These are phyloP conservation scores for Lypha dubia DNA, from an alignment of 2,888 invertebrate species.

Conservation along the genomic window DNA sequence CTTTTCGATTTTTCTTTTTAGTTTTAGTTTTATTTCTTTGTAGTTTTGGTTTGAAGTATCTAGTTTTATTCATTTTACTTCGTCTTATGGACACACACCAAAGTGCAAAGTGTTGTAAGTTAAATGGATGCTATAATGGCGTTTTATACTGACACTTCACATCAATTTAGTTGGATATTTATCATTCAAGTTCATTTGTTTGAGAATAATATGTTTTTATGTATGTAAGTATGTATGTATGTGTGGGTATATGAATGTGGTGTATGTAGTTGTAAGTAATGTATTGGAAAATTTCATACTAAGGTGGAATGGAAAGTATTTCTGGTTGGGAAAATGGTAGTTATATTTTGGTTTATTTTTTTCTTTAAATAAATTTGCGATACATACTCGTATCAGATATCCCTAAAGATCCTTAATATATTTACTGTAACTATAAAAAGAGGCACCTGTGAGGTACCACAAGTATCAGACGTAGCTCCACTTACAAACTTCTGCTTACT, in stretches of 20 bases:
- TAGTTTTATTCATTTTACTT: conserved; percentile 23
- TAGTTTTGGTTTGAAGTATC: conserved; percentile 41
- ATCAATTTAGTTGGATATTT: conserved; percentile 71
- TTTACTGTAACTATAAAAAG: too few species aligned
- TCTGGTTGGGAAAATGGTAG: neutral
- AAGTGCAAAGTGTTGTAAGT: conserved; percentile 82
- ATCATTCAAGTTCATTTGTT: conserved; percentile 72
- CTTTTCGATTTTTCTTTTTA: conserved; percentile 13
- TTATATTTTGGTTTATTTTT: neutral
- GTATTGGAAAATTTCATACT: conserved; percentile 34
- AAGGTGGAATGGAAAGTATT: conserved; percentile 28
- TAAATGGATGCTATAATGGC: conserved; percentile 81
- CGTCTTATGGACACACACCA: conserved; percentile 73
- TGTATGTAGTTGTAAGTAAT: conserved; percentile 26
- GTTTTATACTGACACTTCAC: conserved; percentile 73
- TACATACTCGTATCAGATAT: too few species aligned
- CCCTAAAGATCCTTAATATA: too few species aligned
- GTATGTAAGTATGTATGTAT: too few species aligned
- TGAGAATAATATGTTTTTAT: conserved; percentile 40
- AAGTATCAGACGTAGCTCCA: too few species aligned
- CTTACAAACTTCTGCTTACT: too few species aligned
- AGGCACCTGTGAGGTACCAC: too few species aligned
- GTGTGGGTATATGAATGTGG: neutral
- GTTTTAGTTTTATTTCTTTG: conserved; percentile 28
- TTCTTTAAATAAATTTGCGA: too few species aligned